Evolutionary conservation across 92 coral and sea anemone genomes (phyloP).

Genomic region (Porites evermanni): DNA sequence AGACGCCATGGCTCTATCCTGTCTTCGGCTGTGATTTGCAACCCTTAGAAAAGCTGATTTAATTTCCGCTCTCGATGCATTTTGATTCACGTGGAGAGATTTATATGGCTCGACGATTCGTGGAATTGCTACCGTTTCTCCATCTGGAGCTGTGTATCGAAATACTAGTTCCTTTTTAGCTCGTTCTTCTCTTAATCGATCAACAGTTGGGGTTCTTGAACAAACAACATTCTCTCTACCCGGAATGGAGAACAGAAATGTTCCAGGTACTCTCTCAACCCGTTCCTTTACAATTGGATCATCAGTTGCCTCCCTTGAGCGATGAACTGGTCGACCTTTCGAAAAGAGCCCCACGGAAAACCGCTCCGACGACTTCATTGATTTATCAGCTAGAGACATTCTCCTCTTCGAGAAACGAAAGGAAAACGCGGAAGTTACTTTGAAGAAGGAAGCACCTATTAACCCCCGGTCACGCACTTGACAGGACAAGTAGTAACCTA

Average conservation of each 20-base stretch:
- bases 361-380: not conserved
- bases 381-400: no score
- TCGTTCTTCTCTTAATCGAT: no score
- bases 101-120: conserved; percentile 45
- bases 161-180: no score
- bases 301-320: not conserved
- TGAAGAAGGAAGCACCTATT: not conserved
- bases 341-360: not conserved
- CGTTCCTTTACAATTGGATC: no score
- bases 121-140: conserved; percentile 35
- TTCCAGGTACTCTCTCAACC: no score
- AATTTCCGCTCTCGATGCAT: conserved; percentile 21
- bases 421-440: not conserved
- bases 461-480: no score
- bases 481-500: no score
- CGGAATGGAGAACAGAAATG: no score
- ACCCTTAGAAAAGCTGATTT: conserved; percentile 38
- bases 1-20: conserved; percentile 59
- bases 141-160: conserved; percentile 56
- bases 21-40: conserved; percentile 21
- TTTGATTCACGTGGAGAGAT: conserved; percentile 26
- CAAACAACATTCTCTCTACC: no score
- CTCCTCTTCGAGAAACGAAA: not conserved
- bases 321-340: not conserved
- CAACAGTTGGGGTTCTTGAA: no score